Evolutionary conservation across 1,140 invertebrate genomes (phyloP).

Genomic region (Heterodera carotae): DNA sequence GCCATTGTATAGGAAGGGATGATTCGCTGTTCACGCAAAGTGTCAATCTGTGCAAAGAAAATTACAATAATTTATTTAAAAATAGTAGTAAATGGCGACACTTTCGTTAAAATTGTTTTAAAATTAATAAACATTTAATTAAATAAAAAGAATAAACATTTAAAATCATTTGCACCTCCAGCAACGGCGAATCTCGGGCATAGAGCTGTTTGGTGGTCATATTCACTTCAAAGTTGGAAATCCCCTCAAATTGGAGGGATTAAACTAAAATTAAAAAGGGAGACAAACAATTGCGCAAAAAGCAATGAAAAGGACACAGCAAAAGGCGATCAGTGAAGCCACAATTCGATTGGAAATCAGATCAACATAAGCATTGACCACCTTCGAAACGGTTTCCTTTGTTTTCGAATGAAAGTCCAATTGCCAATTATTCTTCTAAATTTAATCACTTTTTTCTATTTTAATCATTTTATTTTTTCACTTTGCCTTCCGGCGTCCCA

Average conservation of each 20-base stretch:
- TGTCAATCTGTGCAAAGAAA: conserved; percentile 37
- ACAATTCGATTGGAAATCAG: conserved; percentile 39
- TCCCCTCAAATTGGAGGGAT: conserved; percentile 38
- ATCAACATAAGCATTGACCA: conserved; percentile 40
- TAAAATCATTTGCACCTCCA: conserved; percentile 36
- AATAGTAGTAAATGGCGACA: no score
- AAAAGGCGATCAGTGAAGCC: conserved; percentile 40
- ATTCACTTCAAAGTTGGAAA: conserved; percentile 62
- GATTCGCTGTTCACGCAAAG: conserved; percentile 53
- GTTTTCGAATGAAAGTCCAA: conserved; percentile 17
- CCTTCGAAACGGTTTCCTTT: conserved; percentile 30
- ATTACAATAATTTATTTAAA: no score
- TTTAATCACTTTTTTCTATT: not conserved
- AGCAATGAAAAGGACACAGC: conserved; percentile 39
- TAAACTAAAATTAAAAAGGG: not conserved
- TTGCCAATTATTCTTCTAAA: conserved; percentile 38
- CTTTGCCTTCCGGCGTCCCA: not conserved
- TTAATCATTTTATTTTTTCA: conserved; percentile 16
- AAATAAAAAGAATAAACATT: not conserved
- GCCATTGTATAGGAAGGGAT: conserved; percentile 61
- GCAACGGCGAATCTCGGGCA: conserved; percentile 55
- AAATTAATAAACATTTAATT: not conserved
- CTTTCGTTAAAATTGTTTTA: no score
- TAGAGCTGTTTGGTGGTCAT: conserved; percentile 61
- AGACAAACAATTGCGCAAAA: conserved; percentile 46